These are phyloP conservation scores for Cotesia chilonis DNA, from an alignment of 1,140 invertebrate genomes.

Conservation along the genomic window DNA sequence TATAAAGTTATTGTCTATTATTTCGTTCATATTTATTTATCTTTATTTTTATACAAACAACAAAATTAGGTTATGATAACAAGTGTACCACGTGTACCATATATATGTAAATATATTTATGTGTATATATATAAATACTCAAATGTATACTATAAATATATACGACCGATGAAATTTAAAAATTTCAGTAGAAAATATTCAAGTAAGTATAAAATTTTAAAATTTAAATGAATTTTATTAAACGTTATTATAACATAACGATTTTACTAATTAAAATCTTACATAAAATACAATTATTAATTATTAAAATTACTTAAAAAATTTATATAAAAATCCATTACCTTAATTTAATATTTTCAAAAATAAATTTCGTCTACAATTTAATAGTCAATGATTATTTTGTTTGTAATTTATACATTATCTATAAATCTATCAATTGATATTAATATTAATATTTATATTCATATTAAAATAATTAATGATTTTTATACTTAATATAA, in stretches of 20 bases:
- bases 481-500: no score
- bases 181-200: neutral
- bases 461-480: no score
- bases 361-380: no score
- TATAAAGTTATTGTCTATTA: constrained; percentile 67
- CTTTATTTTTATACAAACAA: neutral
- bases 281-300: neutral
- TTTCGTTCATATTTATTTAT: constrained; percentile 56
- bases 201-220: neutral
- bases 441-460: no score
- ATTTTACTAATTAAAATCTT: constrained; percentile 6
- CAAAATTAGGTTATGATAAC: constrained; percentile 26
- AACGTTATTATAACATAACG: constrained; percentile 38
- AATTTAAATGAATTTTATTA: neutral
- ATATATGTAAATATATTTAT: neutral
- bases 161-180: no score
- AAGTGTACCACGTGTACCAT: neutral
- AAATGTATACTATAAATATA: no score
- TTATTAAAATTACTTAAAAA: neutral
- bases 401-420: neutral
- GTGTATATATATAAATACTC: neutral
- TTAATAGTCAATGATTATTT: no score
- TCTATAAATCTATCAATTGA: no score
- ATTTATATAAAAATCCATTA: neutral
- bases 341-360: no score